Base-by-base conservation (phyloP, 2,797 vertebrate species). In the Gallinago solitaria region DNA sequence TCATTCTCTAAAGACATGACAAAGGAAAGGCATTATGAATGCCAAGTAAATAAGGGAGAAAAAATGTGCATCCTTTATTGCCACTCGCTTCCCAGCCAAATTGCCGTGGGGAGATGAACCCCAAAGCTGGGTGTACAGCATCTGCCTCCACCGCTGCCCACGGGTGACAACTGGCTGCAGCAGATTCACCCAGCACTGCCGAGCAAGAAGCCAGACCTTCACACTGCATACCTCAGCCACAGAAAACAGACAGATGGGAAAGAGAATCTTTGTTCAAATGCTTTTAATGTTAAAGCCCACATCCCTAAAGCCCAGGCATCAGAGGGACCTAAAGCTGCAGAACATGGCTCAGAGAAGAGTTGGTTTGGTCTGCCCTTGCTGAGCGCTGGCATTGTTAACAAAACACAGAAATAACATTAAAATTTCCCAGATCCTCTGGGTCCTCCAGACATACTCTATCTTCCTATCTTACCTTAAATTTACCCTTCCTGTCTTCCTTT, bases 111-210 rank as follows among this genome's bases (percentile, higher is more conserved):
- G 4, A 11, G 65, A 65, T 3, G 9, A 50, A 80, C 45, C 18
- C 18, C 0, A 0, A 24, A 21, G 45, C 63, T 79, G 27, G 5
- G 37, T 9, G 16, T 9, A 43, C 35, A 87, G 48, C 60, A 27
- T 48, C 28, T 63, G 30, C 8, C n/a, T 21, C 32, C 33, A 19
- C 30, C 18, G 24, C 12, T 47, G 43, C 45, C 60, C 67, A 76
- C 0, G 0, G 20, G 48, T 2, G 2, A 61, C 64, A 93, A 56
- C 59, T 30, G 56, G 48, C 43, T 53, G 25, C 2, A 10, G 33
- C 28, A 87, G 43, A 57, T 59, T 48, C 54, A 79, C 19, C 16
- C 11, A 47, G 53, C 16, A 16, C 47, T 24, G 39, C 53, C 11
- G 3, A 32, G 33, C 50, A 37, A 60, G 68, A 64, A 75, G 8